Base-by-base conservation (phyloP, 1,140 invertebrate species). In the Leptopilina clavipes region DNA sequence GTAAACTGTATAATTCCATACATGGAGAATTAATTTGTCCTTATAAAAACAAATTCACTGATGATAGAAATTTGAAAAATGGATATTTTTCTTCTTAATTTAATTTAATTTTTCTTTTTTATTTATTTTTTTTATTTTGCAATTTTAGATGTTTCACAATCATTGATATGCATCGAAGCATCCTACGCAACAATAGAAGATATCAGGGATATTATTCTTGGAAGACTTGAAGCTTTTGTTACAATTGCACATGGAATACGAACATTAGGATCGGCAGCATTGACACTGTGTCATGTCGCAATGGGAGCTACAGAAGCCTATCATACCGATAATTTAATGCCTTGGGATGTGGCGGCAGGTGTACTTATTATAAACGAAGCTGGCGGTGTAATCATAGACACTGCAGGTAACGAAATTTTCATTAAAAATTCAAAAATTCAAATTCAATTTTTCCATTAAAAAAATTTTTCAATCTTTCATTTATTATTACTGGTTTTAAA, bases 301-400 rank as follows among this genome's bases (percentile, higher is more conserved):
- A 92, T 91, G 80, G 95, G 95, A 3, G 89, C 91, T 82, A 91
- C 92, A 22, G 95, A 97, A 86, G 93, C 90, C 7, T 96, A 95
- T 87, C 93, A 94, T 75, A 94, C 94, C 74, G 95, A 94, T 80
- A 93, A 94, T 79, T 85, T 95, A n/a, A 91, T 94, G 80, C 91
- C 92, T 9, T 95, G 94, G 94, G 94, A 95, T 83, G 92, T 94
- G 17, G 94, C 94, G 37, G 94, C 93, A 8, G 94, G 93, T 14
- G 90, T 91, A 52, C 86, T 96, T 25, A 95, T 97, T 76, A 90
- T 96, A n/a, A 87, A 86, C 75, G 96, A 97, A 90, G 95, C 96
- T 37, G 95, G 95, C 9, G 96, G 94, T 10, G 83, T 89, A 72
- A 89, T 95, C 3, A 90, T 93, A 44, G 93, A 95, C 83, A 93